Evolutionary conservation across 1,140 invertebrate genomes (phyloP), one percentile per base, ranked within the genome.

Genomic region (Drosophila sulfurigaster): DNA sequence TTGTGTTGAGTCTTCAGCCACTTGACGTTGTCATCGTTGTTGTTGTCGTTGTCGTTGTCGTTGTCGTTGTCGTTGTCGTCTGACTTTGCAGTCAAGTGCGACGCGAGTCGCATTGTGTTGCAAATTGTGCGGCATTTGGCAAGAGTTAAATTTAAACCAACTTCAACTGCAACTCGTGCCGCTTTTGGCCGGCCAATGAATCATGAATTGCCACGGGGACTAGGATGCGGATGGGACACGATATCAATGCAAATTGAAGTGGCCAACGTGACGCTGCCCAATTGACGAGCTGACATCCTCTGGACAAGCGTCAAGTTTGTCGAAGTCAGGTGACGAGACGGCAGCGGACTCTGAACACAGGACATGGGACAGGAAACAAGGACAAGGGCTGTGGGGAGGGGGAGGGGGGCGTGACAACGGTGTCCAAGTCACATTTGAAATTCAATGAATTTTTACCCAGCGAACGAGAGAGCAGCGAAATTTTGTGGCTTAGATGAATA

Each of bases 401-500:
- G 38, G 38, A 8, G 10, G 15, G 62, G 13, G 52, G 45, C 11
- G 59, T 16, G 16, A 41, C 38, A 43, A 13, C 28, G 30, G 25
- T 65, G 63, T 56, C 35, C 60, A 56, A 76, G 59, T 78, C 75
- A 68, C 81, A 88, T 88, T 89, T 88, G 80, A 88, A 88, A 88
- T 88, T 88, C 83, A 88, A 88, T 89, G 83, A 88, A 88, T 88
- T 88, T 88, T 82, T 87, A 88, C 81, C 81, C 81, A 80, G 80
- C 59, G 41, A 43, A 43, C 41, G 41, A 43, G 41, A 43, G 11
- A 43, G 41, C n/a, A n/a, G 41, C 41, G 59, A 75, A 70, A 56
- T 72, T 65, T 35, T 83, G 83, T 56, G 74, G 69, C 62, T 76
- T 76, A 72, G 80, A 88, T 88, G 83, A 89, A 83, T 83, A 72